Base-by-base conservation (phyloP, 2,888 invertebrate genomes). In the Malthinus seriepunctatus region DNA sequence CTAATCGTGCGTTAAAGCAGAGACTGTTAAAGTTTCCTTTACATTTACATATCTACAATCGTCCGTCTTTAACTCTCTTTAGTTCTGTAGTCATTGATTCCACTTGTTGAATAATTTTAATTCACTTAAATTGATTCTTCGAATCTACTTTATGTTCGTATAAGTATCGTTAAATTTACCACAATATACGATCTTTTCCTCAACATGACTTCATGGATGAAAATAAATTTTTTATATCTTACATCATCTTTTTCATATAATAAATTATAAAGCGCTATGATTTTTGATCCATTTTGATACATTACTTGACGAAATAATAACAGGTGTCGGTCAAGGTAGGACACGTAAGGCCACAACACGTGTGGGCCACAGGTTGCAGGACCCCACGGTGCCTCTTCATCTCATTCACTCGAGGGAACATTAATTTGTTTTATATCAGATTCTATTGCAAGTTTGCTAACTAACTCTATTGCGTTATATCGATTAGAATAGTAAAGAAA, bases 291-390 rank as follows among this genome's bases (percentile, higher is more conserved):
- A 64, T 58, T 49, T 54, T 35, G 32, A 46, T 12, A 32, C 37
- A 32, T 33, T 39, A 57, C 31, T 31, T 58, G 62, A 68, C 65
- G 65, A 63, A 64, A 60, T 68, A 69, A 69, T 69, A 72, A 69
- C 72, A 72, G 71, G 71, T 71, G 71, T 66, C 71, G 72, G 72
- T 72, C 72, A 72, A 72, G 72, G 72, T 66, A 70, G 71, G 68
- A 64, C 72, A 72, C 68, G 68, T 70, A 67, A 71, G 72, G 70
- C 69, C 68, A 55, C 66, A 69, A 71, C 69, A 71, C 71, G 68
- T 69, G 71, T 69, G 68, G 69, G 66, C 67, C 65, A 58, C 65
- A 54, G 61, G 67, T 64, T 64, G 64, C 62, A 55, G 56, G 55
- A 54, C 52, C 47, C 55, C 49, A 52, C 56, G 38, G 52, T 60